These are phyloP conservation scores for Stenotaenia linearis DNA, from an alignment of 2,888 invertebrate species.

Conservation along the genomic window DNA sequence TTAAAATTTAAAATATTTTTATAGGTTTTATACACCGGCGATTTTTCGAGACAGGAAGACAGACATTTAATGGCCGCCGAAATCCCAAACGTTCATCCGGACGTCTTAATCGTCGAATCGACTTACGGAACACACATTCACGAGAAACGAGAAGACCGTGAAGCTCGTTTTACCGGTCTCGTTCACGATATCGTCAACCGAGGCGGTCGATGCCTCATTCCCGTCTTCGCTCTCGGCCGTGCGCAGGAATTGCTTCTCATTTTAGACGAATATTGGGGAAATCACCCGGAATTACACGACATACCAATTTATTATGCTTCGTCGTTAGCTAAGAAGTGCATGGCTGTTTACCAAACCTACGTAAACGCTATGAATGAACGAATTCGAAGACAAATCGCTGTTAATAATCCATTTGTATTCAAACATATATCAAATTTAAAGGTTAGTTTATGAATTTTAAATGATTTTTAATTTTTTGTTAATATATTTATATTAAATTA, in stretches of 20 bases:
- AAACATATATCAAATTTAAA: slow-evolving; percentile 93
- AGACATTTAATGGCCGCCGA: slow-evolving; percentile 99
- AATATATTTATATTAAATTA: slow-evolving; percentile 32
- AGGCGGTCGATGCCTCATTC: slow-evolving; percentile 97
- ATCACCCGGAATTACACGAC: slow-evolving; percentile 94
- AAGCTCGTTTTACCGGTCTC: slow-evolving; percentile 83
- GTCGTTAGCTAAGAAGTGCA: slow-evolving; percentile 97
- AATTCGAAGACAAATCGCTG: slow-evolving; percentile 90
- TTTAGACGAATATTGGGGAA: slow-evolving; percentile 95
- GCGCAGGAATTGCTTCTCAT: slow-evolving; percentile 94
- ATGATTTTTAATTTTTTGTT: too few species aligned
- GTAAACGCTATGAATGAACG: slow-evolving; percentile 99
- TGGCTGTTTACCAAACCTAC: slow-evolving; percentile 99
- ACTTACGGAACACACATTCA: slow-evolving; percentile 99
- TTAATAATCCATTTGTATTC: slow-evolving; percentile 98
- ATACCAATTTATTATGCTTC: slow-evolving; percentile 99
- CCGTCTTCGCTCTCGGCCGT: slow-evolving; percentile 95
- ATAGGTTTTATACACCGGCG: slow-evolving; percentile 91
- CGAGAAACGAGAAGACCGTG: slow-evolving; percentile 94
- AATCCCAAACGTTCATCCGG: slow-evolving; percentile 91
- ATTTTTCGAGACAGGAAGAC: slow-evolving; percentile 97
- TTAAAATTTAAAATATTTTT: too few species aligned
- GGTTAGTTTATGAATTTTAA: too few species aligned
- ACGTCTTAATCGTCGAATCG: slow-evolving; percentile 95
- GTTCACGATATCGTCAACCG: slow-evolving; percentile 93